A percentile compares a stretch with the other conserved stretches of the same genome.
Evolutionary conservation across 2,888 invertebrate species (phyloP).

Genomic region (Pyrocoelia pectoralis): DNA sequence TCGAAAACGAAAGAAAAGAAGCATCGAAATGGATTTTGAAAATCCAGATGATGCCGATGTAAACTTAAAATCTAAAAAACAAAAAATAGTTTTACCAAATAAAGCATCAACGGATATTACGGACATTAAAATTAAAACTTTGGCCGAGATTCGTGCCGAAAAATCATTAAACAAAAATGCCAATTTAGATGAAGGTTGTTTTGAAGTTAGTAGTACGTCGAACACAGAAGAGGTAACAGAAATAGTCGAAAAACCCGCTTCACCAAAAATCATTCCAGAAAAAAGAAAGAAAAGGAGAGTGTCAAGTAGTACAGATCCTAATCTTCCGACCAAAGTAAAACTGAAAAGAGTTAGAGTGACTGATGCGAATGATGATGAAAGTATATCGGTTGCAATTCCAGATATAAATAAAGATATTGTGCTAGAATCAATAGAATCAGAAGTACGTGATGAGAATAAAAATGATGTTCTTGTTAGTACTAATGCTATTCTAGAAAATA

Average conservation of each 20-base stretch:
- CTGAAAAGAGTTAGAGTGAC: conserved; percentile 17
- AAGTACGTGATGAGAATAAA: neutral
- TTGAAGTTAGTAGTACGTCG: conserved; percentile 52
- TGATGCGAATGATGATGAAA: conserved; percentile 14
- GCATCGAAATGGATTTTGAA: conserved; percentile 17
- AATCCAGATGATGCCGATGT: conserved; percentile 18
- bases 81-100: conserved; percentile 20
- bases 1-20: conserved; percentile 38
- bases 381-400: conserved; percentile 11
- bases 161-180: neutral
- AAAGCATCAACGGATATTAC: conserved; percentile 36
- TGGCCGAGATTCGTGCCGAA: conserved; percentile 59
- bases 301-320: conserved; percentile 21
- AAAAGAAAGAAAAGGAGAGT: conserved; percentile 25
- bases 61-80: conserved; percentile 18
- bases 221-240: conserved; percentile 30
- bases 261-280: conserved; percentile 7
- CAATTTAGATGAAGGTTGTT: conserved; percentile 13
- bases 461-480: neutral
- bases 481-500: conserved; percentile 1
- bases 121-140: conserved; percentile 57
- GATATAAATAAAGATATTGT: neutral
- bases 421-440: neutral
- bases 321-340: conserved; percentile 32
- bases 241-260: conserved; percentile 13